Percentiles rank a stretch among this genome's conserved stretches.
These are phyloP conservation scores for Nebria salina DNA, from an alignment of 2,888 invertebrate species.

Conservation along the genomic window DNA sequence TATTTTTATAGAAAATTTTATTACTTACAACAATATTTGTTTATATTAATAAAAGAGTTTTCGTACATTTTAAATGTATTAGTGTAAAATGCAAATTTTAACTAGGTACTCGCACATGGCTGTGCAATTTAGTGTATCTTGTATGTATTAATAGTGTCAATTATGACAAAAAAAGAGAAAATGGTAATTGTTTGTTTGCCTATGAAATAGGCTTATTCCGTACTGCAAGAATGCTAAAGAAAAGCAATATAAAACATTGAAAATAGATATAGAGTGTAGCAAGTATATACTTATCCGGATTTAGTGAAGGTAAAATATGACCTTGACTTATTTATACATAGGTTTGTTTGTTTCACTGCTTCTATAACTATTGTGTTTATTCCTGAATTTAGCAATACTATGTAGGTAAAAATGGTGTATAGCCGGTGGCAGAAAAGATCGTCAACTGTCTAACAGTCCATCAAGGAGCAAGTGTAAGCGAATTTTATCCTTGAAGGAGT, in stretches of 20 bases:
- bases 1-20: no score
- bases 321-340: constrained; percentile 34
- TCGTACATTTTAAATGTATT: neutral
- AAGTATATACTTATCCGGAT: constrained; percentile 21
- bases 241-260: neutral
- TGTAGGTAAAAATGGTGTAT: no score
- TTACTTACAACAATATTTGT: no score
- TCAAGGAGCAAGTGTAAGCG: no score
- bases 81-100: neutral
- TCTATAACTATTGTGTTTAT: neutral
- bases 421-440: no score
- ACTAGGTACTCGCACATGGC: constrained; percentile 13
- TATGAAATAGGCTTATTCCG: neutral
- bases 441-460: no score
- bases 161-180: neutral
- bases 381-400: neutral
- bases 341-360: constrained; percentile 13
- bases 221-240: neutral
- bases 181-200: neutral
- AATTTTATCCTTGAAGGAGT: no score
- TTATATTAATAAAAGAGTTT: neutral
- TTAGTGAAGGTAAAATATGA: constrained; percentile 29
- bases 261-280: neutral
- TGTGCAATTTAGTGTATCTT: constrained; percentile 31
- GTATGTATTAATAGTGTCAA: constrained; percentile 1